A percentile compares a stretch with the other conserved stretches of the same genome.
Evolutionary conservation across 1,140 invertebrate genomes (phyloP).

Genomic region (Colletes latitarsis): DNA sequence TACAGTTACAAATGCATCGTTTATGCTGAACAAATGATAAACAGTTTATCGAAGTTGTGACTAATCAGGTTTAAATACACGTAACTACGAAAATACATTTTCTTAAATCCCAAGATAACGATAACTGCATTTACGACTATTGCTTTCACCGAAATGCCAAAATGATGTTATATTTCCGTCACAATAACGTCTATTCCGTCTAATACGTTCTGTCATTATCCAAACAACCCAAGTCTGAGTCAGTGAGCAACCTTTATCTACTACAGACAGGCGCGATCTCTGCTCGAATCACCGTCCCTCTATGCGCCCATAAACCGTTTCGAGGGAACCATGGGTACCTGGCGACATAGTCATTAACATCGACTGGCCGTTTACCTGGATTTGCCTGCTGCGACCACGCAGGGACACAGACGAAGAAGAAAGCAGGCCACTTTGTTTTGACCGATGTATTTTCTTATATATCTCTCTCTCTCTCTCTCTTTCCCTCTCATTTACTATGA

Average conservation of each 20-base stretch:
- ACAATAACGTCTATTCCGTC: not conserved
- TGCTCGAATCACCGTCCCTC: not conserved
- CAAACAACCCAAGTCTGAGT: not conserved
- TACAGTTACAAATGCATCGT: no score
- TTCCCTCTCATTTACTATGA: conserved; percentile 41
- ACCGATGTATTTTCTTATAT: conserved; percentile 64
- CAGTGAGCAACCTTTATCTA: not conserved
- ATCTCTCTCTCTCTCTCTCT: conserved; percentile 49
- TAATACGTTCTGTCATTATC: not conserved
- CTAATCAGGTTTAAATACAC: not conserved
- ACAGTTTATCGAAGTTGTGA: no score
- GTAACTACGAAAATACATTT: not conserved
- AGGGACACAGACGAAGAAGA: conserved; percentile 18
- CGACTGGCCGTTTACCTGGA: conserved; percentile 43
- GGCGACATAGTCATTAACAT: conserved; percentile 24
- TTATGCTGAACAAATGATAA: no score
- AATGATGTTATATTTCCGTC: not conserved
- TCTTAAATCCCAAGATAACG: not conserved
- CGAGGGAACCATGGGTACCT: not conserved
- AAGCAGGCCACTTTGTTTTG: conserved; percentile 66
- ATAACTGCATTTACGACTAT: not conserved
- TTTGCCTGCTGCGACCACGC: conserved; percentile 3
- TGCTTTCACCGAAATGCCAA: not conserved
- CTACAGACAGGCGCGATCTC: not conserved
- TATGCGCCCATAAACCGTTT: not conserved